Evolutionary conservation across 2,113 vertebrate species (phyloP).

Genomic region (Varanus komodoensis): DNA sequence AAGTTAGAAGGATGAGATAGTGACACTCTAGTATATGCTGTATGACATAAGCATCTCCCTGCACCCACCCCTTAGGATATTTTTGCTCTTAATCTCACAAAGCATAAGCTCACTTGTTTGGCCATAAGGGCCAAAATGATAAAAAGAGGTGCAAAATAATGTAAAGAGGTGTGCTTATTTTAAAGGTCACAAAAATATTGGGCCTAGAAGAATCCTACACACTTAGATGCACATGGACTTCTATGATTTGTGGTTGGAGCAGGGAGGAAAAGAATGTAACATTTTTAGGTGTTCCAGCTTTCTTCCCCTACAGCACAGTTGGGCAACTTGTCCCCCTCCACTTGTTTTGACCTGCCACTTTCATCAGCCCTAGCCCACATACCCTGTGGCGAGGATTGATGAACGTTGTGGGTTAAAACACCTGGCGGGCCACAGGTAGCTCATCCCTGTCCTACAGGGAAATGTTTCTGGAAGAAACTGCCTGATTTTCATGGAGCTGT

Average conservation of each 20-base stretch:
- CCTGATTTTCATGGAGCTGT: conserved; percentile 20
- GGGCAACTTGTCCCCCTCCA: too few species aligned
- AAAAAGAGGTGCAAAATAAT: not conserved
- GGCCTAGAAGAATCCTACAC: not conserved
- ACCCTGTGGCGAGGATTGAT: too few species aligned
- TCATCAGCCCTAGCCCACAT: too few species aligned
- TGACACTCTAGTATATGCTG: not conserved
- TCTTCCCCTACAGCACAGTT: conserved; percentile 4
- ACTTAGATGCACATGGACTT: not conserved
- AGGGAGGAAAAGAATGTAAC: not conserved
- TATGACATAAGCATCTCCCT: not conserved
- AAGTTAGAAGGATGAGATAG: not conserved
- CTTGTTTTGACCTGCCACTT: too few species aligned
- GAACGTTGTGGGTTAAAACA: too few species aligned
- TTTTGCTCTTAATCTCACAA: not conserved
- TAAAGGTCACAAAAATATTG: not conserved
- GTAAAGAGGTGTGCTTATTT: not conserved
- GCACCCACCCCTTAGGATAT: not conserved
- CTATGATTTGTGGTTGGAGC: not conserved
- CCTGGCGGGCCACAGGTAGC: too few species aligned
- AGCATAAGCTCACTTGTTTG: not conserved
- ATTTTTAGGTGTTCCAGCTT: not conserved
- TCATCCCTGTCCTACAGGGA: not conserved
- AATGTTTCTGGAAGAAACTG: not conserved
- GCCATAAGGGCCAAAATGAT: not conserved